Evolutionary conservation across 2,113 vertebrate species (phyloP).

Genomic region (Bostrychus sinensis): DNA sequence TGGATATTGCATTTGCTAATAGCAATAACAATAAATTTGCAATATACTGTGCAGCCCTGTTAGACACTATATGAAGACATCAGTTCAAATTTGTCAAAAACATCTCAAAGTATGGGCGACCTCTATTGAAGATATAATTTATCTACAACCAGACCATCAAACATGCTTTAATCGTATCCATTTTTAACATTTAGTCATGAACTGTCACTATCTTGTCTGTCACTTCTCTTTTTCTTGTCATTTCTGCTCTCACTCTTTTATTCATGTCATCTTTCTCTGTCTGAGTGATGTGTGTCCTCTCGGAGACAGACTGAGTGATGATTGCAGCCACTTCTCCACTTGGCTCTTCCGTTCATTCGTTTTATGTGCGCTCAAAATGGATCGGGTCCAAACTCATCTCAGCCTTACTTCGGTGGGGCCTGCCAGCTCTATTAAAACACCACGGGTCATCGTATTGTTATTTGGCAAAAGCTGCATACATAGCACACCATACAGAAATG

Average conservation of each 20-base stretch:
- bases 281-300: conserved; percentile 54
- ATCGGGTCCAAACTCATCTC: conserved; percentile 51
- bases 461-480: conserved; percentile 41
- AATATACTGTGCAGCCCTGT: too few relatives aligned
- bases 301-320: conserved; percentile 45
- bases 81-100: background rate
- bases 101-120: background rate
- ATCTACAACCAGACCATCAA: background rate
- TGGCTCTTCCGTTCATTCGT: conserved; percentile 52
- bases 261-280: conserved; percentile 42
- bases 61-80: background rate
- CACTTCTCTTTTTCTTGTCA: background rate
- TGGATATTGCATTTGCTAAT: too few relatives aligned
- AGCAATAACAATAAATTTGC: too few relatives aligned
- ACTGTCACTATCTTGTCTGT: conserved; percentile 1
- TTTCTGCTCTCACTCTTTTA: conserved; percentile 23
- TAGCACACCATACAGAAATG: conserved; percentile 16
- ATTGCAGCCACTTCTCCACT: conserved; percentile 57
- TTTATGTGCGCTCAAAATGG: conserved; percentile 58
- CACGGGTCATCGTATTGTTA: conserved; percentile 51
- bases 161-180: background rate
- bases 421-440: conserved; percentile 61
- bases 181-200: background rate
- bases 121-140: background rate
- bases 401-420: conserved; percentile 24